phyloP scores from a whole-genome alignment of 2,888 invertebrate genomes.

The Pristionchus entomophagus region DNA sequence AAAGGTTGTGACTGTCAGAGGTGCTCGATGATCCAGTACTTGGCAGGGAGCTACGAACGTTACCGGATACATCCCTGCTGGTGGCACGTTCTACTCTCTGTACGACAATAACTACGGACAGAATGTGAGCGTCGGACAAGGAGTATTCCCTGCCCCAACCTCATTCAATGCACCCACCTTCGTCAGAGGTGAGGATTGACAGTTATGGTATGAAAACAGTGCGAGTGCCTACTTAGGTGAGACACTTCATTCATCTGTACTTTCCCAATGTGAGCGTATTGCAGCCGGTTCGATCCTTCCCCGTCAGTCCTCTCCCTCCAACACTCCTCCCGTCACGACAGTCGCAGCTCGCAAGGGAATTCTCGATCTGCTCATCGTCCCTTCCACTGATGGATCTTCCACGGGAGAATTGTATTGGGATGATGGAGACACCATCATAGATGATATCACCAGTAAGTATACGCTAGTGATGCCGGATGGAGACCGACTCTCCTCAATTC shows the following conservation, averaged over 20 bases:
- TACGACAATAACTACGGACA: slow-evolving; percentile 62
- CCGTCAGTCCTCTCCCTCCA: slow-evolving; percentile 76
- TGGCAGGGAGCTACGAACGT: slow-evolving; percentile 57
- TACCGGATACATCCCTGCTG: slow-evolving; percentile 76
- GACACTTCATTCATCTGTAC: no score
- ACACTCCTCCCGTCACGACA: slow-evolving; percentile 63
- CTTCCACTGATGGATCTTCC: not conserved
- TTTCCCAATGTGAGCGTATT: not conserved
- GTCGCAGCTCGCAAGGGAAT: slow-evolving; percentile 80
- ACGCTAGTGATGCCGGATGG: no score
- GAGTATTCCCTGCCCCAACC: slow-evolving; percentile 60
- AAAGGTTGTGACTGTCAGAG: slow-evolving; percentile 50
- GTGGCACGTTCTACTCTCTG: slow-evolving; percentile 74
- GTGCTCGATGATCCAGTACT: no score
- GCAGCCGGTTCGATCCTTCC: slow-evolving; percentile 81
- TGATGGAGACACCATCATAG: slow-evolving; percentile 64
- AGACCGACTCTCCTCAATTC: no score
- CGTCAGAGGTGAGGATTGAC: slow-evolving; percentile 57
- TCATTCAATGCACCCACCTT: slow-evolving; percentile 66
- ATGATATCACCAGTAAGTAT: slow-evolving; percentile 44
- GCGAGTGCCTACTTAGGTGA: not conserved
- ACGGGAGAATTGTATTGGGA: slow-evolving; percentile 72
- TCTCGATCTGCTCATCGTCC: slow-evolving; percentile 82
- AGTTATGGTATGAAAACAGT: not conserved
- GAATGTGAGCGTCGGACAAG: not conserved